Evolutionary conservation across 92 coral and sea anemone species (phyloP), one percentile per base, ranked within the genome.

Genomic region (Muricea muricata): DNA sequence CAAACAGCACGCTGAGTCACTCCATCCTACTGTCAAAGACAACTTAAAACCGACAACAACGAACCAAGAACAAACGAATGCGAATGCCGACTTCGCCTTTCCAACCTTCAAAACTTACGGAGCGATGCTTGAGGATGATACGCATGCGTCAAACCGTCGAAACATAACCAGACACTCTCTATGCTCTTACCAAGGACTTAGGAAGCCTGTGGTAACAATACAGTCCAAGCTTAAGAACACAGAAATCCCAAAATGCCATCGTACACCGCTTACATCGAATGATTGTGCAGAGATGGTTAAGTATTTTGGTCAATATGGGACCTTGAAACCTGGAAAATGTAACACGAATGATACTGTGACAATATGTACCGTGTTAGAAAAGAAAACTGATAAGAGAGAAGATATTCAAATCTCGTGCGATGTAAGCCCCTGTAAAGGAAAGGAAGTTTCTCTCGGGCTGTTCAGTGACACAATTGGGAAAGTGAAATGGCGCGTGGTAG

Each of bases 151-250:
- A 23, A 73, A 69, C 18, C 76, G 48, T 26, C 65, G 84, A 45
- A 70, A 77, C 35, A 78, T 78, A 61, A 89, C 92, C 3, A 83
- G 42, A 0, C 74, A 84, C 52, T 57, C 65, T 9, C 23, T 54
- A 21, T 89, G 92, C 56, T 86, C 89, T 37, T 72, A 54, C 28
- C 78, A 69, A 34, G 89, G 92, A 20, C 24, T 85, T 13, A 70
- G 83, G 47, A 89, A 79, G 74, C 58, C 56, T 7, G 1, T 41
- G 50, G 46, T 10, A 35, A 40, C 28, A 20, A 72, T 11, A n/a
- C n/a, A n/a, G n/a, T n/a, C n/a, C 33, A 25, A 1, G 6, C 13
- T 20, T 5, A 41, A 26, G 29, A 24, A 55, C 7, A 5, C 33
- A 20, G 14, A 1, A 5, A 58, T 10, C 20, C 50, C 78, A 41